phyloP scores from a whole-genome alignment of 2,797 vertebrate genomes.

The Halcyon chelicuti region DNA sequence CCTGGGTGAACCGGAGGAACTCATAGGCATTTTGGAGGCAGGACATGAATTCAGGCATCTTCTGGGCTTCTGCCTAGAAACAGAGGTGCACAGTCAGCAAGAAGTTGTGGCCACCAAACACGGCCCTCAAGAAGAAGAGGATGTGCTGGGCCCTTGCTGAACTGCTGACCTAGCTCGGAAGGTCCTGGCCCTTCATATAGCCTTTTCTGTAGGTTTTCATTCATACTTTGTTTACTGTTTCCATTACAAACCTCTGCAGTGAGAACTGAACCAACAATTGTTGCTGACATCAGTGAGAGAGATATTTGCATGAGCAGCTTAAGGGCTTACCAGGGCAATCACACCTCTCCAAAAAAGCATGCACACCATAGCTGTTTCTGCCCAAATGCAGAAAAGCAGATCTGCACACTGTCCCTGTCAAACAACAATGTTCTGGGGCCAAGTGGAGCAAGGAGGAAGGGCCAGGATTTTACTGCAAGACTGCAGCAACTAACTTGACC shows the following conservation, averaged over 20 bases:
- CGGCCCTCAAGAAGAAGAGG: neutral
- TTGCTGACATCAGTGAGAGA: neutral
- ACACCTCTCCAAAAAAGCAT: neutral
- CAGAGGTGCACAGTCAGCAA: neutral
- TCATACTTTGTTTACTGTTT: neutral
- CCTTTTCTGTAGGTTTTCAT: neutral
- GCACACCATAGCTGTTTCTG: neutral
- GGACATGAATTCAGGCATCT: conserved; percentile 78
- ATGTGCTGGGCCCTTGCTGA: neutral
- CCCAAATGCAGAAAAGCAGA: neutral
- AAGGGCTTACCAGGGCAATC: neutral
- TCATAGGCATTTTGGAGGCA: conserved; percentile 85
- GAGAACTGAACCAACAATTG: neutral
- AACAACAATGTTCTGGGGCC: neutral
- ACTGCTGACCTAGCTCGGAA: neutral
- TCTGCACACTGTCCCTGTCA: neutral
- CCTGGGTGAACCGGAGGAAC: conserved; percentile 89
- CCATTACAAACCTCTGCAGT: neutral
- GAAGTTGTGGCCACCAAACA: neutral
- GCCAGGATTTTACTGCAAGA: neutral
- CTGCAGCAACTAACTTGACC: neutral
- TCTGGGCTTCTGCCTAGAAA: conserved; percentile 89
- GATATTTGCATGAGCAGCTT: neutral
- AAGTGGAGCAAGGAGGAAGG: neutral
- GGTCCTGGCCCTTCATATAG: neutral